Evolutionary conservation across 2,888 invertebrate species (phyloP).

Genomic region (Andricus curvator): DNA sequence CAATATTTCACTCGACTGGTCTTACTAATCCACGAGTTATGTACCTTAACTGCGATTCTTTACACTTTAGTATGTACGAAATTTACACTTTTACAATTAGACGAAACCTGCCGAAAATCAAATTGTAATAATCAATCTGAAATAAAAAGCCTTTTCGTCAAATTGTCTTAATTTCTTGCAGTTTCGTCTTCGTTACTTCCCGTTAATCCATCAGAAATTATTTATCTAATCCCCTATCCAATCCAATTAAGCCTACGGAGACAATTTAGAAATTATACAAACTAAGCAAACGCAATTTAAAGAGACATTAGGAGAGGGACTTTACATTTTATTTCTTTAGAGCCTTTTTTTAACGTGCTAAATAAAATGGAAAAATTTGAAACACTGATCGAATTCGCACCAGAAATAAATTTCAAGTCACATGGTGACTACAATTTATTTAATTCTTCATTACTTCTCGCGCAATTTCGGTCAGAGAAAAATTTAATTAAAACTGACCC

Average conservation of each 20-base stretch:
- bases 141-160: background rate
- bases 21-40: constrained; percentile 45
- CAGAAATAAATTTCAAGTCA: constrained; percentile 5
- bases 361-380: background rate
- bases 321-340: background rate
- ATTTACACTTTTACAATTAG: constrained; percentile 29
- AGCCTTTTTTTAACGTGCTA: background rate
- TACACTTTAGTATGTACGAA: constrained; percentile 36
- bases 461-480: background rate
- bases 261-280: background rate
- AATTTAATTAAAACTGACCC: background rate
- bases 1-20: background rate
- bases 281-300: background rate
- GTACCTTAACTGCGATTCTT: constrained; percentile 44
- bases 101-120: background rate
- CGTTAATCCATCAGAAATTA: background rate
- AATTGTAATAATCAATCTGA: too few relatives aligned
- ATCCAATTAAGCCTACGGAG: background rate
- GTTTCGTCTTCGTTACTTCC: background rate
- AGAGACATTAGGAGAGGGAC: background rate
- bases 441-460: background rate
- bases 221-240: background rate
- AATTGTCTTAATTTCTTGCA: background rate
- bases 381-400: background rate
- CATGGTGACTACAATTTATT: constrained; percentile 8